Conservation (phyloP, 2,888 invertebrate genomes). For the Vannuccia rotundouncinata region DNA sequence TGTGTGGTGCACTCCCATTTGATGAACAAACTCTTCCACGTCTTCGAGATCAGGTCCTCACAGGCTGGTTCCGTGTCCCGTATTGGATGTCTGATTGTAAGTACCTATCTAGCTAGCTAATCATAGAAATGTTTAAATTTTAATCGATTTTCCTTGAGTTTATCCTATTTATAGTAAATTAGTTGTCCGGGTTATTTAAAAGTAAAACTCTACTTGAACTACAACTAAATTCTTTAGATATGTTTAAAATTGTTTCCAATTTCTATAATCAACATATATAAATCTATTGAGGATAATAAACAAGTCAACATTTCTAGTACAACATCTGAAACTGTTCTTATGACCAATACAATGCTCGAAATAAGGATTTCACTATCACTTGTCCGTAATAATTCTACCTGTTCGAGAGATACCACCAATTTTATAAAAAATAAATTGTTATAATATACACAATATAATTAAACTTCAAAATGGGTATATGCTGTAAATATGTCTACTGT, state of each 20-base stretch:
- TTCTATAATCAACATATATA: no score
- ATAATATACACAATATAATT: background rate
- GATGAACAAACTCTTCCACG: slow-evolving; percentile 87
- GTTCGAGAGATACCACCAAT: background rate
- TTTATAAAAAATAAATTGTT: background rate
- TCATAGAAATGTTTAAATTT: background rate
- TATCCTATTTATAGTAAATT: no score
- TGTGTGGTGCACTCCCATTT: slow-evolving; percentile 89
- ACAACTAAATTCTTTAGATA: no score
- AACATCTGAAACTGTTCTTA: no score
- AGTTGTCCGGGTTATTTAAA: no score
- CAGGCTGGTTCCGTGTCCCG: slow-evolving; percentile 88
- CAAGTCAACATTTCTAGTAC: no score
- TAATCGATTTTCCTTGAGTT: background rate
- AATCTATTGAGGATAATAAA: no score
- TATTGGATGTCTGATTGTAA: slow-evolving; percentile 94
- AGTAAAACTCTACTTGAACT: no score
- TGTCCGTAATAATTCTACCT: background rate
- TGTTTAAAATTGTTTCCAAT: no score
- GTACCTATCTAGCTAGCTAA: slow-evolving; percentile 45
- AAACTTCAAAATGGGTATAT: background rate
- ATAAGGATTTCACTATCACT: no score
- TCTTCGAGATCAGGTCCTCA: slow-evolving; percentile 77
- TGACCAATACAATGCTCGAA: no score
- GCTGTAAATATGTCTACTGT: no score